Percentiles rank a stretch among this genome's conserved stretches.
phyloP scores from a whole-genome alignment of 2,888 invertebrate genomes.

The Ornithoptera alexandrae region DNA sequence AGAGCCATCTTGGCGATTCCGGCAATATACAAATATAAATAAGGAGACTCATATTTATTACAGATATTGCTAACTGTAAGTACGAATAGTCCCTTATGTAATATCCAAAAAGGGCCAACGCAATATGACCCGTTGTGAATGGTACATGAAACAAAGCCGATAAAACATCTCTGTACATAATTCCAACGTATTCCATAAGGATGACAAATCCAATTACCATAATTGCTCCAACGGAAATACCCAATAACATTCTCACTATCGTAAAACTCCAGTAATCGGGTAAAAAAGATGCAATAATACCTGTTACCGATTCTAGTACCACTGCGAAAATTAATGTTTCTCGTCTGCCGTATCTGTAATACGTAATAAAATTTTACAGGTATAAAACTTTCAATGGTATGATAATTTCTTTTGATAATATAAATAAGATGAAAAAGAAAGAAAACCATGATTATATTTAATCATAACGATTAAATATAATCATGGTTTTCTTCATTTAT shows the following conservation, averaged over 20 bases:
- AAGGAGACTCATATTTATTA: constrained; percentile 77
- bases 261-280: constrained; percentile 83
- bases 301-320: constrained; percentile 83
- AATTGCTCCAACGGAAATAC: constrained; percentile 88
- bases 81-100: constrained; percentile 82
- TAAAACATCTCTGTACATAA: constrained; percentile 67
- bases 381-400: too few relatives aligned
- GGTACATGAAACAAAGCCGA: constrained; percentile 83
- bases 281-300: constrained; percentile 83
- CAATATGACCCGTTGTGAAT: constrained; percentile 83
- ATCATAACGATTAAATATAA: neutral
- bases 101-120: constrained; percentile 82
- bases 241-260: constrained; percentile 83
- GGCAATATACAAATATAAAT: constrained; percentile 85
- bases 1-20: constrained; percentile 89
- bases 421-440: too few relatives aligned
- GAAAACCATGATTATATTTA: too few relatives aligned
- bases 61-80: constrained; percentile 82
- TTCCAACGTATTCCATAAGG: constrained; percentile 83
- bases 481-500: neutral
- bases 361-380: neutral
- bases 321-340: constrained; percentile 84
- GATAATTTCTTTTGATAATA: too few relatives aligned
- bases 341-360: constrained; percentile 85
- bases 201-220: constrained; percentile 81